These are phyloP conservation scores for Apocheima hispidaria DNA, from an alignment of 2,888 invertebrate species.

Conservation along the genomic window DNA sequence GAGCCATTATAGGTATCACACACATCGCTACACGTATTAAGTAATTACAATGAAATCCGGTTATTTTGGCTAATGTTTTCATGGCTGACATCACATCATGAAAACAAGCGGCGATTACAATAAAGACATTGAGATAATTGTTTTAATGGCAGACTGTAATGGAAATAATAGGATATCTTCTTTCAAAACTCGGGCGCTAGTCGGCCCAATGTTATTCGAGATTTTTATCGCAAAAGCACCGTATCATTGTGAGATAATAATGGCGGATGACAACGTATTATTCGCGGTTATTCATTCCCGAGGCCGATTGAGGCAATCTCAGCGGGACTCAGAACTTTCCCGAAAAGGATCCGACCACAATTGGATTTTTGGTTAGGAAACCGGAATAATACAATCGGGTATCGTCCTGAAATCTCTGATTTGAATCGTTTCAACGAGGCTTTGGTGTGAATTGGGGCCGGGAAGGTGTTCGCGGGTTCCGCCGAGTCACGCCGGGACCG, in stretches of 20 bases:
- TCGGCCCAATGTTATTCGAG: slow-evolving; percentile 75
- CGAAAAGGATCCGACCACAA: slow-evolving; percentile 81
- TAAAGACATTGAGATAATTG: slow-evolving; percentile 79
- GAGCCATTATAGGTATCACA: slow-evolving; percentile 36
- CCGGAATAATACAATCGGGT: slow-evolving; percentile 85
- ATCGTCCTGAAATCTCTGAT: slow-evolving; percentile 84
- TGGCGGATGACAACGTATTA: slow-evolving; percentile 85
- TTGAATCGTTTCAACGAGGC: slow-evolving; percentile 82
- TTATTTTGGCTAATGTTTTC: slow-evolving; percentile 65
- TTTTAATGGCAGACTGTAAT: slow-evolving; percentile 69
- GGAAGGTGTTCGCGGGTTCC: slow-evolving; percentile 68
- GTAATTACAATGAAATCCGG: slow-evolving; percentile 67
- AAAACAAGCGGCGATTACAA: slow-evolving; percentile 59
- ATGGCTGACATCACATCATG: slow-evolving; percentile 65
- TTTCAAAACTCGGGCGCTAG: slow-evolving; percentile 71
- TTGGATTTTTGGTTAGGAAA: slow-evolving; percentile 85
- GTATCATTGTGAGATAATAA: slow-evolving; percentile 86
- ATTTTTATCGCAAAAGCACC: slow-evolving; percentile 83
- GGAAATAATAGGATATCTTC: slow-evolving; percentile 71
- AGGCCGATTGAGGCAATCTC: slow-evolving; percentile 81
- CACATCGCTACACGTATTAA: slow-evolving; percentile 52
- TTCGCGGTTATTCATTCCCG: slow-evolving; percentile 81
- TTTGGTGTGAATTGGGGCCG: slow-evolving; percentile 77
- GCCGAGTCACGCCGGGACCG: slow-evolving; percentile 63
- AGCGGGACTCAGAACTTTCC: slow-evolving; percentile 79